Evolutionary conservation across 2,888 invertebrate species (phyloP).

Genomic region (Ormyrus rosae): DNA sequence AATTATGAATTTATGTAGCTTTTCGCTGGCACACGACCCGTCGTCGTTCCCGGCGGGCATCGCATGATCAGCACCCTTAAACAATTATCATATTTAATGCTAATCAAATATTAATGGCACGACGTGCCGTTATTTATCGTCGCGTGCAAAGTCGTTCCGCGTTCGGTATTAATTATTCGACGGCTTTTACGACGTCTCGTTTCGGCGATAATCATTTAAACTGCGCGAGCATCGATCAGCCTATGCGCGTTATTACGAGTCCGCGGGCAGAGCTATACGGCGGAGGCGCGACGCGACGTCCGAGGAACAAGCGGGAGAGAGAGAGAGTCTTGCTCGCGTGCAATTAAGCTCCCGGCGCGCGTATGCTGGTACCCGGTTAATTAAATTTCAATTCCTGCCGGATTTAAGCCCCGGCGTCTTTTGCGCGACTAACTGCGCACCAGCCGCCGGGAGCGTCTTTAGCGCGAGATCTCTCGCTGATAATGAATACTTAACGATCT

Average conservation of each 20-base stretch:
- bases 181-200: too few relatives aligned
- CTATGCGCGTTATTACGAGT: too few relatives aligned
- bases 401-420: not conserved
- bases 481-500: conserved; percentile 49
- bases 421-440: conserved; percentile 1
- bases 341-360: not conserved
- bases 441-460: conserved; percentile 2
- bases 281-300: not conserved
- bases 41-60: not conserved
- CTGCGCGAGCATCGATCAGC: too few relatives aligned
- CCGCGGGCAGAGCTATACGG: not conserved
- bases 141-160: not conserved
- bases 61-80: not conserved
- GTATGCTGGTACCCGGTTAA: conserved; percentile 51
- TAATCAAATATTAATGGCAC: conserved; percentile 10
- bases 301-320: not conserved
- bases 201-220: too few relatives aligned
- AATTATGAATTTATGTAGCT: conserved; percentile 1
- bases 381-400: conserved; percentile 60
- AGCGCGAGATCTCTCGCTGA: conserved; percentile 6
- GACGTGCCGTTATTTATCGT: not conserved
- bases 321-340: not conserved
- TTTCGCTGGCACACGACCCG: not conserved
- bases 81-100: conserved; percentile 16
- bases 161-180: conserved; percentile 21